Evolutionary conservation across 2,797 vertebrate species (phyloP), one percentile per base, ranked within the genome.

Genomic region (Hipposideros larvatus): DNA sequence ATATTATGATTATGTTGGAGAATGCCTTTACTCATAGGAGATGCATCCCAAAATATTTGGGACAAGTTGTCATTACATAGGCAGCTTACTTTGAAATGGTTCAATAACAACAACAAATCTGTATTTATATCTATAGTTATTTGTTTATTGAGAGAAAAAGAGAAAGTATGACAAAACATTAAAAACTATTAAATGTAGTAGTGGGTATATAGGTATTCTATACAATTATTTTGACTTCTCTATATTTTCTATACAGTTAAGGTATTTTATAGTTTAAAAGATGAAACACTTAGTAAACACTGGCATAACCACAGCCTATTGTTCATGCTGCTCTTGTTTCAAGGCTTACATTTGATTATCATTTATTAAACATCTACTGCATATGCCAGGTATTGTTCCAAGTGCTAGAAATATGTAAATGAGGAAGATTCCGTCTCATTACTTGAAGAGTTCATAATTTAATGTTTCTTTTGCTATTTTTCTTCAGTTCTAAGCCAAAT

Each of bases 361-460:
- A 26, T 93, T 80, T 91, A 61, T 68, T 75, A n/a, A 78, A 91
- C 31, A 14, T 57, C 13, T 22, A 22, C 68, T 57, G 2, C 66
- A 15, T 78, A 24, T 89, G 2, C 28, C 34, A 85, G 21, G 6
- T 79, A 66, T 14, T 77, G 0, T 87, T 53, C 53, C n/a, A 83
- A 79, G 28, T 71, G 34, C 66, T 96, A 16, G 14, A 77, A 24
- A 92, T 82, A 22, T 5, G 31, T 74, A 61, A 74, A 66, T 68
- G 48, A 84, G 28, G 77, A 91, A 73, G 11, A 87, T 80, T 48
- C 10, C 85, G 10, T 66, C 37, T 41, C 7, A 75, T 11, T 57
- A n/a, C 48, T 83, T 93, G 43, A 86, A 43, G n/a, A 91, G 16
- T 21, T 83, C 34, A 46, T 83, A 77, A 82, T 94, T 66, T 86